These are phyloP conservation scores for Globia sparganii DNA, from an alignment of 2,888 invertebrate species.

Conservation along the genomic window DNA sequence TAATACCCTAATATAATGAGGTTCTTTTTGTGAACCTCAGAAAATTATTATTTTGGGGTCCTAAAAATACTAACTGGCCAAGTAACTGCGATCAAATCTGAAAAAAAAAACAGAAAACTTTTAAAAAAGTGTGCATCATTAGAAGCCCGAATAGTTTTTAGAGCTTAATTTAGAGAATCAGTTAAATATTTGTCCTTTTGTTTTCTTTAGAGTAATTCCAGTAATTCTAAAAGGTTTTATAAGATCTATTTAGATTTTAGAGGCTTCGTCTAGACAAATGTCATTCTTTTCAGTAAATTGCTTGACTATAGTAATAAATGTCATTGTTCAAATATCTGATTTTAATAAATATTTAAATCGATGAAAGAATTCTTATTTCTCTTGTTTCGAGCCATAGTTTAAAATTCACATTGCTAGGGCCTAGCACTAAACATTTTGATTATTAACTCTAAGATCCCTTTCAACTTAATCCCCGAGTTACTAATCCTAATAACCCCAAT, in stretches of 20 bases:
- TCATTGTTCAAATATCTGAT: neutral
- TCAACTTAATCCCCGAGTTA: conserved; percentile 27
- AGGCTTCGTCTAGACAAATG: conserved; percentile 27
- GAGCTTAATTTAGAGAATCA: no score
- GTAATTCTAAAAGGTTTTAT: neutral
- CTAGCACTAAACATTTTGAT: neutral
- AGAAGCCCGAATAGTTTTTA: no score
- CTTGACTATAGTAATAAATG: neutral
- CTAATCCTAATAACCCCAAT: conserved; percentile 10
- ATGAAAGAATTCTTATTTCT: neutral
- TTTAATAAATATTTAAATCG: neutral
- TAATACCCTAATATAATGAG: no score
- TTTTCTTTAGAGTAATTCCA: neutral
- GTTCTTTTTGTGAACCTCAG: no score
- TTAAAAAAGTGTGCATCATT: no score
- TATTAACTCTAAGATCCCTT: neutral
- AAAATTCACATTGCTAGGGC: no score
- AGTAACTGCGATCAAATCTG: neutral
- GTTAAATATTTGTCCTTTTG: neutral
- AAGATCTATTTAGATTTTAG: neutral
- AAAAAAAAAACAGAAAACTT: no score
- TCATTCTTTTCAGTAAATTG: conserved; percentile 5
- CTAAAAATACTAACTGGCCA: neutral
- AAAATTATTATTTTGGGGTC: no score
- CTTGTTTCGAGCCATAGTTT: neutral